Base-by-base conservation (phyloP, 53 echinoderm and acorn worm species). In the Crossaster papposus region DNA sequence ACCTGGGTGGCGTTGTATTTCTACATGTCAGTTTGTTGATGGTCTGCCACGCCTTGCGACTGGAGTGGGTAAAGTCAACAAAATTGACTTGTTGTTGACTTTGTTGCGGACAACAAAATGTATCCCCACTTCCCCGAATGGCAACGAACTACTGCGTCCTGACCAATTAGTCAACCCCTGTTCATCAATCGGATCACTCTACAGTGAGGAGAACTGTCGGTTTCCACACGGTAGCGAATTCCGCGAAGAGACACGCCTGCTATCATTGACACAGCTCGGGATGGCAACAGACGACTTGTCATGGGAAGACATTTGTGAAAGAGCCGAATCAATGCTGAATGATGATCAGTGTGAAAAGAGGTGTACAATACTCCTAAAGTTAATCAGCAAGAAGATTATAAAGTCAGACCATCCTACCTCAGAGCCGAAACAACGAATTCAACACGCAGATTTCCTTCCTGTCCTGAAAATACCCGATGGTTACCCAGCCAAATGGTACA, bases 251-350 rank as follows among this genome's bases (percentile, higher is more conserved):
- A 74, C 64, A 24, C 86, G 88, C 15, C 74, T 91, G 13, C 37
- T 91, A 14, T 91, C 91, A 17, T 70, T 91, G 64, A 53, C 17
- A 38, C 50, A 88, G 29, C 64, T 91, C 13, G 91, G 91, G 1
- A 91, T 91, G 91, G 81, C 81, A n/a, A 70, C 88, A 58, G 26
- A 70, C 20, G 62, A 80, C n/a, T 64, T 91, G 15, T 35, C 37
- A 18, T 91, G 91, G 91, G 76, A 88, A 75, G 88, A 91, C 65
- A 62, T 91, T 30, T 88, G 88, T 74, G 88, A 88, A 24, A 54
- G 80, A 79, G 88, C 91, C 31, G 81, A 81, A 13, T 83, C 63
- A 29, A 38, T 90, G 62, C 22, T 22, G 51, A 51, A 34, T 1
- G 77, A 55, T 28, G 70, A 28, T 35, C 13, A 31, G 24, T 26